Evolutionary conservation across 1,140 invertebrate species (phyloP).

Genomic region (Scylla paramamosain): DNA sequence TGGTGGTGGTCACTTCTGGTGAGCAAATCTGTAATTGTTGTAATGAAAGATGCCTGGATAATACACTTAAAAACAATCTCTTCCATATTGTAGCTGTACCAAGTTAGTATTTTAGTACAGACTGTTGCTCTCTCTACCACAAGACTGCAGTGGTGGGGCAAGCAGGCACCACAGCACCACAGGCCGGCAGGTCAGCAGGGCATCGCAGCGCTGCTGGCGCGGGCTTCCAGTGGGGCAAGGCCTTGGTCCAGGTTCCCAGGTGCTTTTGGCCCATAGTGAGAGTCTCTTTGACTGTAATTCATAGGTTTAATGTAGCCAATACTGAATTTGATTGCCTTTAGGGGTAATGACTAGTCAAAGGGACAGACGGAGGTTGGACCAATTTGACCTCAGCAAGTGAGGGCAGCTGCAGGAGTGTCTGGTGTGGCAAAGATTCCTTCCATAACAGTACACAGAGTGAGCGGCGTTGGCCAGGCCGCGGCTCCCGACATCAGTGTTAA

Average conservation of each 20-base stretch:
- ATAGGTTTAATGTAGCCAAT: not conserved
- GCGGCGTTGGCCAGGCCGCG: conserved; percentile 2
- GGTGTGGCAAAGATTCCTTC: conserved; percentile 68
- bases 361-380: conserved; percentile 56
- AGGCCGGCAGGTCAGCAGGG: not conserved
- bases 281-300: conserved; percentile 51
- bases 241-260: conserved; percentile 26
- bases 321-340: conserved; percentile 31
- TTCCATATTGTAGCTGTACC: conserved; percentile 22
- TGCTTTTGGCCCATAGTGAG: conserved; percentile 40
- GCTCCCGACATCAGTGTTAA: not conserved
- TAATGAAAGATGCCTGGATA: conserved; percentile 2
- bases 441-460: conserved; percentile 68
- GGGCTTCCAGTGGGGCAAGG: not conserved
- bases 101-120: conserved; percentile 4
- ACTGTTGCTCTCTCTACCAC: conserved; percentile 1
- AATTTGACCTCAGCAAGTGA: conserved; percentile 67
- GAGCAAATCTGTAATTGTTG: conserved; percentile 8
- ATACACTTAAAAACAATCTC: not conserved
- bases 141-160: not conserved
- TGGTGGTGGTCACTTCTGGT: not conserved
- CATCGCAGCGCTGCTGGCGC: not conserved
- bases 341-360: conserved; percentile 9
- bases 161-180: not conserved
- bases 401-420: conserved; percentile 63